Evolutionary conservation across 2,113 vertebrate genomes (phyloP).

Genomic region (Piaya cayana): DNA sequence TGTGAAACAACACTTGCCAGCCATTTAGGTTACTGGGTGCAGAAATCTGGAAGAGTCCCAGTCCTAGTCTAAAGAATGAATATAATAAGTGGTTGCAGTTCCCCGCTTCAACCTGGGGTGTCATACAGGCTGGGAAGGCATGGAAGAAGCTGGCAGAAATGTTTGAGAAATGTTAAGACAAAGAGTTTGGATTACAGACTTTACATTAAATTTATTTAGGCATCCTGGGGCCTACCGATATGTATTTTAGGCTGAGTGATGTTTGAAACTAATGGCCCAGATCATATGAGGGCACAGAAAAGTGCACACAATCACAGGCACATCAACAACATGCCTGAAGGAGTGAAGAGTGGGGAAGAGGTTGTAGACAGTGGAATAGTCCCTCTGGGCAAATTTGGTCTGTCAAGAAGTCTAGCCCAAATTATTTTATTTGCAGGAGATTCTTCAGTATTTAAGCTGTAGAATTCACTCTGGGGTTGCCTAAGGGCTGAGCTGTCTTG

Average conservation of each 20-base stretch:
- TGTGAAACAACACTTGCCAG: background rate
- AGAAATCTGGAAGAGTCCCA: background rate
- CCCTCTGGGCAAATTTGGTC: background rate
- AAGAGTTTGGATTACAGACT: background rate
- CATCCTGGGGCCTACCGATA: background rate
- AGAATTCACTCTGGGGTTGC: background rate
- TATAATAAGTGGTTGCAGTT: background rate
- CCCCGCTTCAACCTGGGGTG: background rate
- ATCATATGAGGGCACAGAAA: background rate
- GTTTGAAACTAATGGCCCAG: background rate
- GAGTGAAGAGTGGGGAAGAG: background rate
- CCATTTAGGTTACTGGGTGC: background rate
- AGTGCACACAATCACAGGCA: background rate
- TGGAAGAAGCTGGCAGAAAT: background rate
- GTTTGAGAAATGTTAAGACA: background rate
- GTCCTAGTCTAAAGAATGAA: background rate
- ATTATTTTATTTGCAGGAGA: background rate
- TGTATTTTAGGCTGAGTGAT: background rate
- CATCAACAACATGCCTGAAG: background rate
- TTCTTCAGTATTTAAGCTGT: background rate
- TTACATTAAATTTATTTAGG: background rate
- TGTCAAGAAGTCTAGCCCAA: background rate
- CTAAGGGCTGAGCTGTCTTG: background rate
- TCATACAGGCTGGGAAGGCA: background rate
- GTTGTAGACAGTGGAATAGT: background rate